Evolutionary conservation across 2,113 vertebrate species (phyloP).

Genomic region (Cyanoramphus novaezelandiae): DNA sequence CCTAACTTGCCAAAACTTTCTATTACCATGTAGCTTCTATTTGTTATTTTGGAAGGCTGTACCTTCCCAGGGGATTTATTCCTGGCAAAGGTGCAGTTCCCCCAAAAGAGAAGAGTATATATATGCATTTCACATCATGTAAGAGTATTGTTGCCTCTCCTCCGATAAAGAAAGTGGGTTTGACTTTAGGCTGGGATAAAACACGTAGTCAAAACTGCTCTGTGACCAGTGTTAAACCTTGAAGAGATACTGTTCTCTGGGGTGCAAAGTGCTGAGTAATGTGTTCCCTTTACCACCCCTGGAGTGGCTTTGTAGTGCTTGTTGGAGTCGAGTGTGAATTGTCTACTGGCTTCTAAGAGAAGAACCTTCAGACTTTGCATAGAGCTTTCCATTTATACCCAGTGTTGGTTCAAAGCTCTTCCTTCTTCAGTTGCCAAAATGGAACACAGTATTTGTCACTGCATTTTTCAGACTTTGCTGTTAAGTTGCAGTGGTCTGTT

Average conservation of each 20-base stretch:
- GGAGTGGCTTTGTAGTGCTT: neutral
- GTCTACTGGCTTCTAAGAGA: neutral
- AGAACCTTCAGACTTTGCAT: neutral
- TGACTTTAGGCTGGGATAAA: neutral
- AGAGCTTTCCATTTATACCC: neutral
- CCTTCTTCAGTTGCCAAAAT: neutral
- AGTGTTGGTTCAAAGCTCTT: neutral
- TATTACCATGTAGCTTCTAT: neutral
- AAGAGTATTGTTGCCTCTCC: neutral
- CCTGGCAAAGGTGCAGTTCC: neutral
- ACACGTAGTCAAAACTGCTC: rapidly evolving
- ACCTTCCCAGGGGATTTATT: neutral
- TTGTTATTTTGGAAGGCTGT: neutral
- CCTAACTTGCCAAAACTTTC: neutral
- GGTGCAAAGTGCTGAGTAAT: neutral
- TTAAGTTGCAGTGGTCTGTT: neutral
- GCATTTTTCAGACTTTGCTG: neutral
- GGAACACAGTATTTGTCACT: neutral
- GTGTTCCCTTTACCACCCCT: neutral
- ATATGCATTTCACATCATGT: neutral
- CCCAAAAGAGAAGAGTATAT: neutral
- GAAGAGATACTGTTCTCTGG: neutral
- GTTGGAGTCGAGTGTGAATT: neutral
- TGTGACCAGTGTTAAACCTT: neutral
- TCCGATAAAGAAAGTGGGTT: neutral